Evolutionary conservation across 2,888 invertebrate genomes (phyloP), one percentile per base, ranked within the genome.

Genomic region (Deilephila elpenor): DNA sequence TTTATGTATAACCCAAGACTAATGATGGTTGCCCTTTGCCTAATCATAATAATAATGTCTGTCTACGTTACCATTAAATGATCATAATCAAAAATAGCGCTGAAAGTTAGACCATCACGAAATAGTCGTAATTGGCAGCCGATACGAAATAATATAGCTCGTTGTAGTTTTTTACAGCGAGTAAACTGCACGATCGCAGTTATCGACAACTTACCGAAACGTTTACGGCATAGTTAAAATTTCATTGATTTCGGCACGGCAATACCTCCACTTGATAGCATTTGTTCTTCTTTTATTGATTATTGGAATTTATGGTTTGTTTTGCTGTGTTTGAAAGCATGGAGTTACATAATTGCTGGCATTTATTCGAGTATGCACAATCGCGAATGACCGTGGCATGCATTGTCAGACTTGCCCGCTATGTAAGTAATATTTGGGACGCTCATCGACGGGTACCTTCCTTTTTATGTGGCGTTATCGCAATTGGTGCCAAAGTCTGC

Each of bases 231-330:
- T 79, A 83, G 81, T 82, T 81, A 79, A 82, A 84, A 79, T 86
- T 86, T 83, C 82, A 84, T 84, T 83, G 83, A 85, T 80, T 84
- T 84, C 78, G 80, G 76, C 79, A 78, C 80, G 51, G 25, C 67
- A 67, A 11, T 51, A 67, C 51, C 29, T 67, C 14, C 25, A 51
- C 67, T 67, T 51, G 44, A 67, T 44, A 51, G 17, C 17, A 20
- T 64, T 25, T 67, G 25, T 25, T 25, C 20, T 67, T 6, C 5
- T 4, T 67, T 51, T 4, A 29, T 60, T 60, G 14, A 60, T 60
- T 25, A 1, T 44, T 25, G 5, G 20, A 25, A 25, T 67, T 67
- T 51, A 51, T 71, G 37, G 19, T 29, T 44, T 44, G 44, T 44
- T 44, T 3, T 44, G 44, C 44, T 11, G 44, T 44, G 3, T 1